Evolutionary conservation across 2,888 invertebrate species (phyloP), one percentile per base, ranked within the genome.

Genomic region (Tipula confusa): DNA sequence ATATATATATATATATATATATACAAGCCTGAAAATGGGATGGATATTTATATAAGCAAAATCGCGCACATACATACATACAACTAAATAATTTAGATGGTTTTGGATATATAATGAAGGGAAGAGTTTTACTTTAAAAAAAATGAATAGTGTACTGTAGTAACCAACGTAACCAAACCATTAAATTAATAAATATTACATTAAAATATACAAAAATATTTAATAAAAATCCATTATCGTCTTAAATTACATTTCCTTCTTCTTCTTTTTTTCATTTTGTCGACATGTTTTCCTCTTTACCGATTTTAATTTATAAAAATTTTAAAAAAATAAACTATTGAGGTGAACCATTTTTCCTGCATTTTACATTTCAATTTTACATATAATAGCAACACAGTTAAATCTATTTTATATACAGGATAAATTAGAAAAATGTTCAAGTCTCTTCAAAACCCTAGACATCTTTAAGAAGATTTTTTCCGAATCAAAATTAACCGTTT

Each of bases 181-280:
- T 64, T 24, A 64, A 64, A 64, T 64, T 64, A 64, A 64, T 64
- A 64, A 64, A 64, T 64, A 64, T 64, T 64, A 24, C 24, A 64
- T 64, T 64, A 64, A 64, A 64, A 64, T n/a, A 18, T 24, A 7
- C 6, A 24, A 64, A 64, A 24, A 64, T 64, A 24, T 64, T 64
- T 64, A 64, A 64, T 64, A 24, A 64, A 43, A 64, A 64, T 64
- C 64, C 64, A 64, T 64, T 64, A 64, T 64, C 64, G 64, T 64
- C 64, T 64, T 64, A 64, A 64, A 64, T 64, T 64, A 24, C 64
- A 64, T 64, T 64, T 64, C 64, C 11, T 64, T 64, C 24, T 64
- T 64, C 64, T 64, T 64, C 24, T 24, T n/a, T n/a, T n/a, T n/a
- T n/a, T n/a, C n/a, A n/a, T n/a, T n/a, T 9, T 9, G 64, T 0